Evolutionary conservation across 2,888 invertebrate species (phyloP).

Genomic region (Melipona bicolor): DNA sequence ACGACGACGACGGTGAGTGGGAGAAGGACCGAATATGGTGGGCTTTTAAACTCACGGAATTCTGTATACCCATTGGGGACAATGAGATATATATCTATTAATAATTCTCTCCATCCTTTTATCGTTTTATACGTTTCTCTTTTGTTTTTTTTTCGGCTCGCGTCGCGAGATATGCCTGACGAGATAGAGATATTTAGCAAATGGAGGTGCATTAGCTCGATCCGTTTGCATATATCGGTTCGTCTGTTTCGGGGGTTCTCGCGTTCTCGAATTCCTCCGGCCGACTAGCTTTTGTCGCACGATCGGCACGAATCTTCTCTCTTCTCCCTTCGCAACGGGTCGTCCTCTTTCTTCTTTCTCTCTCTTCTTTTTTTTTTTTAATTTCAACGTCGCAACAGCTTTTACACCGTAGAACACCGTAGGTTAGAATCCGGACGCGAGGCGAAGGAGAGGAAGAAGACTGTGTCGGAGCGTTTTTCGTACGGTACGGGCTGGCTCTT

Average conservation of each 20-base stretch:
- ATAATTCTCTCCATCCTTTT: constrained; percentile 34
- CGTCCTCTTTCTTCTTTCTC: too few relatives aligned
- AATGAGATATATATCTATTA: constrained; percentile 69
- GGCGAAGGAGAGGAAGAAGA: background rate
- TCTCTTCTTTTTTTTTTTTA: background rate
- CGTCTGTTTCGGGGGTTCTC: constrained; percentile 4
- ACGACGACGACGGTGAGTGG: background rate
- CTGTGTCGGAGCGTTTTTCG: background rate
- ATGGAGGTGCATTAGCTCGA: constrained; percentile 42
- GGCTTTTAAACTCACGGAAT: constrained; percentile 59
- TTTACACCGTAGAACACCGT: background rate
- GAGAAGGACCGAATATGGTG: constrained; percentile 3
- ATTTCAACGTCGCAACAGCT: constrained; percentile 2
- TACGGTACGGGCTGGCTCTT: background rate
- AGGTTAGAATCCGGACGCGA: background rate
- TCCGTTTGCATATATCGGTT: constrained; percentile 1
- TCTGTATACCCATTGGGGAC: constrained; percentile 66
- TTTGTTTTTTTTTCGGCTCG: background rate
- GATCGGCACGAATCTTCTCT: background rate
- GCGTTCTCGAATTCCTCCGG: background rate
- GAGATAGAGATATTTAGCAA: constrained; percentile 54
- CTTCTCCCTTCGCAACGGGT: background rate
- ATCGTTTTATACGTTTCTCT: background rate
- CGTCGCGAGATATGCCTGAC: constrained; percentile 7
- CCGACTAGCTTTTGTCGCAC: background rate